These are phyloP conservation scores for Syrrhaptes paradoxus DNA, from an alignment of 2,113 vertebrate genomes.

Conservation along the genomic window DNA sequence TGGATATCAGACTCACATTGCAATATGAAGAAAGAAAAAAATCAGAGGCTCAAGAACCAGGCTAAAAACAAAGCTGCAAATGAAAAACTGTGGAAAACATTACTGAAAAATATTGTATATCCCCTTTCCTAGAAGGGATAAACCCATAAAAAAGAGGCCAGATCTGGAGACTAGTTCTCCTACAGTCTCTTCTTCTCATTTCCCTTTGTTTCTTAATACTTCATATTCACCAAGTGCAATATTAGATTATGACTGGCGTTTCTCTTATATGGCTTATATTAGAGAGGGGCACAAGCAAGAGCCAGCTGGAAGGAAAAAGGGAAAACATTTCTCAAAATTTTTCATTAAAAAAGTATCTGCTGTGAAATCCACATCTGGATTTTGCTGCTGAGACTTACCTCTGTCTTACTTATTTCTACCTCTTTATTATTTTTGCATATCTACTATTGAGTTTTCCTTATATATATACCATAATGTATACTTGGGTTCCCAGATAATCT, in stretches of 20 bases:
- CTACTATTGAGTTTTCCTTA: neutral
- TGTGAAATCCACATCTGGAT: conserved; percentile 61
- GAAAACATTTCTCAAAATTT: conserved; percentile 40
- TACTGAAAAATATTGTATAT: conserved; percentile 10
- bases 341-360: conserved; percentile 52
- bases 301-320: conserved; percentile 51
- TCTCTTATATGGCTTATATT: conserved; percentile 53
- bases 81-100: conserved; percentile 10
- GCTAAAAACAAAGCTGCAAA: conserved; percentile 22
- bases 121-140: neutral
- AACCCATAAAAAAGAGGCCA: neutral
- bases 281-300: neutral
- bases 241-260: conserved; percentile 64
- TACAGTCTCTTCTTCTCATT: conserved; percentile 47
- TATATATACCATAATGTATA: neutral
- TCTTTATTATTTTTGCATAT: conserved; percentile 41
- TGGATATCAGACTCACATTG: neutral
- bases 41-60: neutral
- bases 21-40: conserved; percentile 26
- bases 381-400: conserved; percentile 24
- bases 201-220: conserved; percentile 39
- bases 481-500: neutral
- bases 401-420: neutral
- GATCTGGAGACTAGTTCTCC: neutral
- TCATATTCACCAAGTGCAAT: conserved; percentile 29